Evolutionary conservation across 2,113 vertebrate genomes (phyloP).

Genomic region (Capra hircus): DNA sequence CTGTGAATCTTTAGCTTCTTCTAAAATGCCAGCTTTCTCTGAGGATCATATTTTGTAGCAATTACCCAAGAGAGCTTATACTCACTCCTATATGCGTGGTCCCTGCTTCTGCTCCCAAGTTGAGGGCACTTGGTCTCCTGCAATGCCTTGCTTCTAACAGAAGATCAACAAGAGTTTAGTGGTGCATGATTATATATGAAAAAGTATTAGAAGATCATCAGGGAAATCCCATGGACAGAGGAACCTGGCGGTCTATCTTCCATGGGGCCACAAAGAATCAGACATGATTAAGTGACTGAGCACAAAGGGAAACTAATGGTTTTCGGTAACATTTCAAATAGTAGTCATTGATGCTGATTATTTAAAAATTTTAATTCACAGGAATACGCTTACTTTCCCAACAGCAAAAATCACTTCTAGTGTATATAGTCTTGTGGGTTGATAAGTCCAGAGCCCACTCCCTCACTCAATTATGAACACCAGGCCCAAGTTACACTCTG

Average conservation of each 20-base stretch:
- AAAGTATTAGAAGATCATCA: background rate
- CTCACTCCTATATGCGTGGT: background rate
- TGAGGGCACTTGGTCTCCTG: background rate
- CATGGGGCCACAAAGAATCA: too few relatives aligned
- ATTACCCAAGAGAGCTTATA: background rate
- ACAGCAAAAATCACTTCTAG: too few relatives aligned
- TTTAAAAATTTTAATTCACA: too few relatives aligned
- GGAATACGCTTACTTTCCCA: too few relatives aligned
- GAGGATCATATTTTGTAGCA: background rate
- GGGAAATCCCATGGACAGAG: too few relatives aligned
- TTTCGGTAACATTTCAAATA: too few relatives aligned
- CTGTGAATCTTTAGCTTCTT: background rate
- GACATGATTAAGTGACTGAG: too few relatives aligned
- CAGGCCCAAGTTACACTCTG: background rate
- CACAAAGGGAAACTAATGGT: too few relatives aligned
- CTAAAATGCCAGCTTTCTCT: background rate
- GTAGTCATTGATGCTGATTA: too few relatives aligned
- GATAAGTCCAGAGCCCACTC: too few relatives aligned
- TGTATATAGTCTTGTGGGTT: too few relatives aligned
- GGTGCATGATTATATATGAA: background rate
- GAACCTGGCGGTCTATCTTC: too few relatives aligned
- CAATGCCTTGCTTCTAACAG: background rate
- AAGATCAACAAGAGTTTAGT: background rate
- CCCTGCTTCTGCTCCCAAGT: background rate
- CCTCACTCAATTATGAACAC: background rate